Percentiles rank a stretch among this genome's conserved stretches.
These are phyloP conservation scores for Drosophila prostipennis DNA, from an alignment of 2,888 invertebrate species.

Conservation along the genomic window DNA sequence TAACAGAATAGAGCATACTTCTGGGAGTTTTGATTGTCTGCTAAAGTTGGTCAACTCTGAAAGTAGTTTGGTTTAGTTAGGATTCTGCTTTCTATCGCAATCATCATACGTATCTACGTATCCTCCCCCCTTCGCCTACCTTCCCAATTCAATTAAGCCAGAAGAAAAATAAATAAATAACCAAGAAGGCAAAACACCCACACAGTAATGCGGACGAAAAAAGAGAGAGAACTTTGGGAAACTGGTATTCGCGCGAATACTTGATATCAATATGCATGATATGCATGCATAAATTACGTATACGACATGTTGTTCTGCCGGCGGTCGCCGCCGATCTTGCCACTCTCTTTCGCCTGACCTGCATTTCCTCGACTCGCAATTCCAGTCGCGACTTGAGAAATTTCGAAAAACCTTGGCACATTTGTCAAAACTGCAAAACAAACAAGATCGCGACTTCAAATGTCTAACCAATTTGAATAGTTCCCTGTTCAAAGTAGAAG, in stretches of 20 bases:
- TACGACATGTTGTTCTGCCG: conserved; percentile 61
- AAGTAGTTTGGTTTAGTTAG: conserved; percentile 73
- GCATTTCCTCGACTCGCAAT: conserved; percentile 42
- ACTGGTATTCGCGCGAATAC: conserved; percentile 58
- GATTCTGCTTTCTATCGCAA: conserved; percentile 55
- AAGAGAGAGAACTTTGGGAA: conserved; percentile 46
- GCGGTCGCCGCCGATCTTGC: conserved; percentile 30
- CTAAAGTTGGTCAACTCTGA: conserved; percentile 76
- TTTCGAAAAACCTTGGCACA: conserved; percentile 60
- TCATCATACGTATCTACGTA: conserved; percentile 6
- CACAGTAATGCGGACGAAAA: conserved; percentile 5
- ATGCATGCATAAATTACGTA: conserved; percentile 79
- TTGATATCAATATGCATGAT: conserved; percentile 66
- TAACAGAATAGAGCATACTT: conserved; percentile 17
- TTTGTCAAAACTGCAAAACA: conserved; percentile 34
- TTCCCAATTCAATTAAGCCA: conserved; percentile 76
- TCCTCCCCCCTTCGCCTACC: conserved; percentile 40
- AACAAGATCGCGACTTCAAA: conserved; percentile 17
- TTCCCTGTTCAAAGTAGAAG: conserved; percentile 31
- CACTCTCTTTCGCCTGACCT: conserved; percentile 44
- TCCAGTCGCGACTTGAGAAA: conserved; percentile 30
- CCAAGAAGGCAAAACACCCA: conserved; percentile 31
- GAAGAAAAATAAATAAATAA: conserved; percentile 38
- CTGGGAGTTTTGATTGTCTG: not conserved
- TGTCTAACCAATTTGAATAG: conserved; percentile 64